Conservation (phyloP, 2,797 vertebrate species). For the Pseudomugil tenellus region DNA sequence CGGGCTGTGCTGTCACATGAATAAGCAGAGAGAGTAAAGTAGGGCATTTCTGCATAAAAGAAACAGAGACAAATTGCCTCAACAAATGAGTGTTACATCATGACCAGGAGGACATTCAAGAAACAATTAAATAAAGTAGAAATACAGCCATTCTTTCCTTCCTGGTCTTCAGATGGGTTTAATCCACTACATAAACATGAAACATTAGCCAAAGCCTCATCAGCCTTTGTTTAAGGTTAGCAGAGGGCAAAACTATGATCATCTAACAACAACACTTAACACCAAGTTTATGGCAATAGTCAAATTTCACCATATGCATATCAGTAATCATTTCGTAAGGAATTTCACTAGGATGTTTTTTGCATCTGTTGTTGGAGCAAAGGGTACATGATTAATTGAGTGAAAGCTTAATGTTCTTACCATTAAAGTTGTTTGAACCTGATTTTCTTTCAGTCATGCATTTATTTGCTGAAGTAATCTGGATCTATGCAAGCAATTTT, state of each 20-base stretch:
- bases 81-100: slow-evolving; percentile 21
- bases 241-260: background rate
- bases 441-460: background rate
- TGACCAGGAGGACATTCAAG: background rate
- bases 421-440: background rate
- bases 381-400: background rate
- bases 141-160: no score
- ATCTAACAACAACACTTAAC: background rate
- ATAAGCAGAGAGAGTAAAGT: slow-evolving; percentile 48
- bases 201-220: background rate
- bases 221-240: background rate
- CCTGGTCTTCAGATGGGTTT: background rate
- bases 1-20: slow-evolving; percentile 58
- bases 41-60: slow-evolving; percentile 41
- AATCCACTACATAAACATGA: background rate
- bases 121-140: background rate
- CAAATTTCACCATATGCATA: no score
- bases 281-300: background rate
- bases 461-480: background rate
- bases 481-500: background rate
- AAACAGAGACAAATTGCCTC: slow-evolving; percentile 12
- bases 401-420: background rate
- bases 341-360: no score
- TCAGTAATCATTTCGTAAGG: no score
- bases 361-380: background rate